phyloP scores from a whole-genome alignment of 2,797 vertebrate genomes.

The Mionectes olivaceus region DNA sequence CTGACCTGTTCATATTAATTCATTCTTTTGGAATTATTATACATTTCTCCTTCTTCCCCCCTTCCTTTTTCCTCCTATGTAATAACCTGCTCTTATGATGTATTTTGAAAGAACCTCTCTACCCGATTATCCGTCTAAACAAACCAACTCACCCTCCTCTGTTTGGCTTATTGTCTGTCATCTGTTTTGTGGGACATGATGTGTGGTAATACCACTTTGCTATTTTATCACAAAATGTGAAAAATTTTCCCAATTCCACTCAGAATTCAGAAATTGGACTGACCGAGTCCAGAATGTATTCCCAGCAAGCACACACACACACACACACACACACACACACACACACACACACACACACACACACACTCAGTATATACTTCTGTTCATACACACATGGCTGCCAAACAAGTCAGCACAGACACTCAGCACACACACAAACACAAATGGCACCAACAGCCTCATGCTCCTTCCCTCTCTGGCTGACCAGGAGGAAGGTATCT shows the following conservation, averaged over 20 bases:
- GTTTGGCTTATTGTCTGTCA: neutral
- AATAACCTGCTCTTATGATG: neutral
- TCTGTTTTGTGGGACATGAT: neutral
- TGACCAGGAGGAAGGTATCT: neutral
- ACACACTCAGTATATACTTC: accelerated
- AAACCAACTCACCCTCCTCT: neutral
- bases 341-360: accelerated
- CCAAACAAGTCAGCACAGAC: neutral
- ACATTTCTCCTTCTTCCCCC: neutral
- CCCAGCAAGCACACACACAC: neutral
- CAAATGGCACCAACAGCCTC: neutral
- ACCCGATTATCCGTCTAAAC: neutral
- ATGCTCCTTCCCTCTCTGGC: neutral
- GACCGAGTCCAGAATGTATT: neutral
- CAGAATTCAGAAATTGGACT: neutral
- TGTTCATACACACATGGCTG: neutral
- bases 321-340: too few species aligned
- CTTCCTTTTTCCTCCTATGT: neutral
- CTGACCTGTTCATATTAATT: neutral
- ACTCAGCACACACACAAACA: neutral
- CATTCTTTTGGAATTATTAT: neutral
- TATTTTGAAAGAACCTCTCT: neutral
- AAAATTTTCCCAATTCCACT: neutral
- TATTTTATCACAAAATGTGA: neutral
- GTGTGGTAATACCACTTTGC: neutral